phyloP scores from a whole-genome alignment of 2,113 vertebrate species.

The Sylvietta virens region DNA sequence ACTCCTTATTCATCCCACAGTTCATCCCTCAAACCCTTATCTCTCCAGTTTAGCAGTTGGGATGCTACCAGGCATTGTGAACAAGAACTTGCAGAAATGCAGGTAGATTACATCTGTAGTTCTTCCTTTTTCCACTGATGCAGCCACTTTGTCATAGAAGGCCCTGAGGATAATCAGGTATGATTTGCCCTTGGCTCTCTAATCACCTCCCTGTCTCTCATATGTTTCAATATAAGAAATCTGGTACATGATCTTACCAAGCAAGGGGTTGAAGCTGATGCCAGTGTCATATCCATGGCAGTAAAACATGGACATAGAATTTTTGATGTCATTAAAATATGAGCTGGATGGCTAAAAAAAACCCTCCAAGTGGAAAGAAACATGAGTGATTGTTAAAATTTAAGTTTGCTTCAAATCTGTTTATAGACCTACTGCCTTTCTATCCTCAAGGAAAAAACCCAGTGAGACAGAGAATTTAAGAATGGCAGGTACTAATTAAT shows the following conservation, averaged over 20 bases:
- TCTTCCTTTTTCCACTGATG: neutral
- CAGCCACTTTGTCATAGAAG: fast-evolving
- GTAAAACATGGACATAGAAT: neutral
- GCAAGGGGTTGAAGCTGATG: neutral
- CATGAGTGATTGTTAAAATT: neutral
- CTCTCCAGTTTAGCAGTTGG: neutral
- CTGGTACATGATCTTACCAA: neutral
- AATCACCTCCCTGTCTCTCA: neutral
- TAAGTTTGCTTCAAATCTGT: neutral
- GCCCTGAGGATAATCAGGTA: neutral
- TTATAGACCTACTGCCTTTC: neutral
- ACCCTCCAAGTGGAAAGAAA: neutral
- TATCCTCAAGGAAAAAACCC: neutral
- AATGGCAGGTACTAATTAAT: neutral
- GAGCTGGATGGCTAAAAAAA: neutral
- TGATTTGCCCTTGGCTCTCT: neutral
- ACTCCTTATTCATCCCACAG: neutral
- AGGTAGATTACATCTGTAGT: neutral
- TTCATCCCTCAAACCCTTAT: neutral
- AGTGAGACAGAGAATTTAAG: neutral
- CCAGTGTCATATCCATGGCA: neutral
- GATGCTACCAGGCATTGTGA: fast-evolving
- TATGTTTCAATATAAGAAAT: neutral
- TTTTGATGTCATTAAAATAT: neutral
- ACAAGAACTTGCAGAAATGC: neutral